Percentiles rank a stretch among this genome's conserved stretches.
These are phyloP conservation scores for honey bee (Apis mellifera) DNA, from an alignment of 1,140 invertebrate genomes.

Conservation along the genomic window Amel_HAv3.1 CM009936.2:8184501-8185000, in stretches of 20 bases:
- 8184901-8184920: neutral
- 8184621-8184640: constrained; percentile 64
- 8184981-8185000: too few relatives aligned
- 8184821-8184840: too few relatives aligned
- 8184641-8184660: constrained; percentile 78
- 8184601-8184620: constrained; percentile 29
- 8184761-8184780: too few relatives aligned
- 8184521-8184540: constrained; percentile 2
- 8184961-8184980: too few relatives aligned
- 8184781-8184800: too few relatives aligned
- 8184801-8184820: too few relatives aligned
- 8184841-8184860: too few relatives aligned
- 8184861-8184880: too few relatives aligned
- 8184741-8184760: constrained; percentile 6
- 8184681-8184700: constrained; percentile 78
- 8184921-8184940: too few relatives aligned
- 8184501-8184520: constrained; percentile 53
- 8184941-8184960: too few relatives aligned
- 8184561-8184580: constrained; percentile 59
- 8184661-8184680: constrained; percentile 79
- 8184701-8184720: constrained; percentile 76
- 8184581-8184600: constrained; percentile 20
- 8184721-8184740: constrained; percentile 44
- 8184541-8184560: neutral
- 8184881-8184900: too few relatives aligned